Percentiles rank a stretch among this genome's conserved stretches.
Evolutionary conservation across 1,140 invertebrate genomes (phyloP).

Genomic region (Aporrectodea caliginosa): DNA sequence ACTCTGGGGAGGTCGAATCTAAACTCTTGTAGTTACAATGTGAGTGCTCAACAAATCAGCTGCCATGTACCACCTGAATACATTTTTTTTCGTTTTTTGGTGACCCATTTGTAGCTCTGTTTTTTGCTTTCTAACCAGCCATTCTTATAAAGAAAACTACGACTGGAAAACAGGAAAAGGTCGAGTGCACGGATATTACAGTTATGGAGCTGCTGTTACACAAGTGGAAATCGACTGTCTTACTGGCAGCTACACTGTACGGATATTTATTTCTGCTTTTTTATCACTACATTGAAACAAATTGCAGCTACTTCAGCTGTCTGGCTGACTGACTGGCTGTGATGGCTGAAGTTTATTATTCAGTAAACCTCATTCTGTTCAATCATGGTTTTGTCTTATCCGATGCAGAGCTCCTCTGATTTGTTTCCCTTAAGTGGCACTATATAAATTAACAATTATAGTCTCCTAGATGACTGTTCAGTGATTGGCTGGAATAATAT

Average conservation of each 20-base stretch:
- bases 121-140: not conserved
- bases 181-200: slow-evolving; percentile 10
- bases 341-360: no score
- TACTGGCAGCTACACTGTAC: not conserved
- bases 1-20: no score
- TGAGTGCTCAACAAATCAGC: not conserved
- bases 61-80: not conserved
- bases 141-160: not conserved
- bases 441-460: no score
- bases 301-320: not conserved
- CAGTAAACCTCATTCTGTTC: no score
- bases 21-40: not conserved
- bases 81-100: not conserved
- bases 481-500: no score
- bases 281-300: not conserved
- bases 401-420: no score
- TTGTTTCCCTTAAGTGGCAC: no score
- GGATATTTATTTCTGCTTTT: not conserved
- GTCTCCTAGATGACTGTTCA: no score
- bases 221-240: slow-evolving; percentile 20
- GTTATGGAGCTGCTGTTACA: not conserved
- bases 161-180: slow-evolving; percentile 15
- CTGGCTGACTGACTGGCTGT: not conserved
- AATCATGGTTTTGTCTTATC: no score
- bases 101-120: not conserved